Base-by-base conservation (phyloP, 1,140 invertebrate species). In the Lasaia peninsularis region DNA sequence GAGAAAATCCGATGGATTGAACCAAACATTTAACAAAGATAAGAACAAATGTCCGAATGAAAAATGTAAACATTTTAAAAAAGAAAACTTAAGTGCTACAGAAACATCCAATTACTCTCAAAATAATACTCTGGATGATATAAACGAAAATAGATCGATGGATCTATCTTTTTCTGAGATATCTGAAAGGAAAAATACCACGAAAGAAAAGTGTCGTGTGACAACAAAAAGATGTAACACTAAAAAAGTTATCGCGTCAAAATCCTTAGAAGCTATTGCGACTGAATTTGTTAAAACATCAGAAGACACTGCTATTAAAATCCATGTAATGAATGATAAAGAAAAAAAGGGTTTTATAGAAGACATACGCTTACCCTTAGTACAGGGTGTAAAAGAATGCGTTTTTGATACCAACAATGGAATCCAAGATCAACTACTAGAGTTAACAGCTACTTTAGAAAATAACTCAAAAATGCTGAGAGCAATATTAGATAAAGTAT, bases 261-360 rank as follows among this genome's bases (percentile, higher is more conserved):
- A 84, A 56, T 78, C 78, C 5, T 77, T 86, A 51, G 80, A 86
- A 64, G 80, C 74, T 28, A 63, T 84, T 53, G 78, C 81, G 4
- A 70, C 70, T 12, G 79, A 79, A 69, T 65, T 67, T 34, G 64
- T 67, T 14, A 60, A 71, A 49, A 60, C 61, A 52, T 44, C 52
- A 28, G 74, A 67, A 16, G 72, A 75, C 49, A 59, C 64, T n/a
- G 80, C 75, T 48, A 76, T 85, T 55, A 88, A 88, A 81, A 71
- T 86, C 59, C 80, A 85, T 68, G 63, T 88, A 32, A 86, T 86
- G 82, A 79, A 78, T 37, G 80, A 86, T 14, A 65, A 67, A 55
- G 82, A 83, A 53, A 86, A 77, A 63, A 67, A 71, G 44, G 55
- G 66, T 31, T 67, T 88, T 20, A 75, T 58, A 48, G 80, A 86